Base-by-base conservation (phyloP, 2,888 invertebrate species). In the Habroteleia sp. region DNA sequence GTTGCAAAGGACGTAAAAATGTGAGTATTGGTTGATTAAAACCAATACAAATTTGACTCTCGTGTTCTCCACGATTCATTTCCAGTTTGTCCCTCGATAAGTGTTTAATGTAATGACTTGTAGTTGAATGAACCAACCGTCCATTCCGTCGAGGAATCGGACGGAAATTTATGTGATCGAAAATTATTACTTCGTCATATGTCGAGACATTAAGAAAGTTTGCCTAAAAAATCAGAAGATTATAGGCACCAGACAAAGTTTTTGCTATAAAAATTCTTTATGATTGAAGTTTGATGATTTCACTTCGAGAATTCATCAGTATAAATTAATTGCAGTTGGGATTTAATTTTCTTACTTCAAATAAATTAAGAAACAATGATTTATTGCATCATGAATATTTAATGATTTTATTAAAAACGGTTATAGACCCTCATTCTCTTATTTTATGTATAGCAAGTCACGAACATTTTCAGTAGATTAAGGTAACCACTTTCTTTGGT, bases 1-100 rank as follows among this genome's bases (percentile, higher is more conserved):
- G 56, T n/a, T 14, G n/a, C n/a, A n/a, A 33, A 60, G 37, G 35
- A 69, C 60, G 42, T 37, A 33, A 69, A 69, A 60, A 69, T 16
- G 44, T 39, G 39, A 11, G 35, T 25, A 42, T 31, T 13, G 25
- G 44, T 37, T 69, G 52, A 68, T 58, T 60, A 56, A 58, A 66
- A 16, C 27, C 13, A 52, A 42, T n/a, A 8, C 31, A 14, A 10
- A 62, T 39, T 50, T 25, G 23, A 2, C n/a, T 50, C 10, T 13
- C 17, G 31, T 11, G 42, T 33, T 50, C 7, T 11, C 20, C 31
- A 8, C 23, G 20, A 31, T 25, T 37, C 54, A 41, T 39, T 33
- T 29, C 7, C 35, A 7, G 37, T 52, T 10, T 14, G 44, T 44
- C 35, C 3, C 39, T 25, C 20, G 37, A 17, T 39, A 17, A 29